Evolutionary conservation across 2,888 invertebrate species (phyloP), one percentile per base, ranked within the genome.

Genomic region (Hydrotaea diabolus): DNA sequence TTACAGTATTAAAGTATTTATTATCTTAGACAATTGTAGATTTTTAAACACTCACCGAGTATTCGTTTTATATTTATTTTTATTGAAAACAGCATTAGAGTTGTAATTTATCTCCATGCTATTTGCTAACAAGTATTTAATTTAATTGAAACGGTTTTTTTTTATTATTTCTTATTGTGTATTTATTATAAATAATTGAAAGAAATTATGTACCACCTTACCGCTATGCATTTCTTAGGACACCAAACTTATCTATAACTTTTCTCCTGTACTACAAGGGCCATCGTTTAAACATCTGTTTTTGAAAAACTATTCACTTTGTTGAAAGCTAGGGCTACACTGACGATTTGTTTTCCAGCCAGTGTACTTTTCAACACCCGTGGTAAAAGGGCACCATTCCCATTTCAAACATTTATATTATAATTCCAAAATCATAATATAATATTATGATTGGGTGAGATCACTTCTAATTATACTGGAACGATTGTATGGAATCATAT

Each of bases 1-100:
- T 72, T 59, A 76, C 75, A 72, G 75, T 80, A 77, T 84, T 80
- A 55, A 21, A 19, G 21, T 55, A 55, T 55, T 31, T 7, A 31
- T 7, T 69, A 69, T 39, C n/a, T 66, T 69, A 69, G 69, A 23
- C 19, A 69, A 46, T 69, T 69, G 39, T 69, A 69, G 43, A 69
- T 2, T 69, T 69, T 23, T 21, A 43, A 31, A 62, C 13, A 31
- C n/a, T 11, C 49, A 49, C 15, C 15, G 1, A n/a, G 8, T 49
- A n/a, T 49, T 49, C 15, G 49, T 15, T 49, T n/a, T n/a, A 1
- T n/a, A n/a, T 13, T 49, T 49, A 8, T n/a, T n/a, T n/a, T n/a
- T 15, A 15, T 49, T n/a, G n/a, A n/a, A 49, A 31, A 31, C n/a
- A n/a, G 59, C 26, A 23, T 59, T 23, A 26, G 21, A 31, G 15